Percentiles rank a stretch among this genome's conserved stretches.
Conservation (phyloP, 2,797 vertebrate species). For the Bradypodion ventrale region DNA sequence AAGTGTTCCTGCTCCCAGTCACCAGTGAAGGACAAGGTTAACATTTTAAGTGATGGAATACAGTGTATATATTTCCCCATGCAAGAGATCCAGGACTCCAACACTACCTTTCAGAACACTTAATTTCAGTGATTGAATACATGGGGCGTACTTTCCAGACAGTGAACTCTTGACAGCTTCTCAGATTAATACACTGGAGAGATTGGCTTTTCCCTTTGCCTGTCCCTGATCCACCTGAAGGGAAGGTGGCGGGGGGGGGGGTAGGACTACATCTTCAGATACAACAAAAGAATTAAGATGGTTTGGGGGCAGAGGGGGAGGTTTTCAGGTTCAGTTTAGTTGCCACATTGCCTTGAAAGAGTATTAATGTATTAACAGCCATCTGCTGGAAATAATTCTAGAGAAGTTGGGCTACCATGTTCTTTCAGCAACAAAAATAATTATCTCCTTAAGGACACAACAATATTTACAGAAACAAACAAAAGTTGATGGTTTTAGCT, state of each 20-base stretch:
- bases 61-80: conserved; percentile 68
- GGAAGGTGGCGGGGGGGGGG: too few species aligned
- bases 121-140: conserved; percentile 81
- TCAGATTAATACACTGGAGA: conserved; percentile 69
- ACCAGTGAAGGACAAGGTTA: conserved; percentile 80
- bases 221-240: conserved; percentile 67
- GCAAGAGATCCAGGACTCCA: conserved; percentile 65
- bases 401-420: conserved; percentile 76
- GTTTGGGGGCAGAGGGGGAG: conserved; percentile 2
- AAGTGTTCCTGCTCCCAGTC: conserved; percentile 70
- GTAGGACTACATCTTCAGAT: conserved; percentile 52
- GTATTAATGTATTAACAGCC: conserved; percentile 67
- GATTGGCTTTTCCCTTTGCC: conserved; percentile 59
- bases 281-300: conserved; percentile 47
- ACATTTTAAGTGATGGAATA: conserved; percentile 80
- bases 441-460: conserved; percentile 76
- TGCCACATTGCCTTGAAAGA: conserved; percentile 54
- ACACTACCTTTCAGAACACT: conserved; percentile 70
- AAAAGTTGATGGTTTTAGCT: conserved; percentile 80
- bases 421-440: conserved; percentile 78
- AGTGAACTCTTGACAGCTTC: conserved; percentile 75
- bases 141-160: conserved; percentile 65
- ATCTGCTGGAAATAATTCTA: conserved; percentile 80
- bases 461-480: conserved; percentile 75
- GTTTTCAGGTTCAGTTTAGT: conserved; percentile 47